Evolutionary conservation across 2,797 vertebrate species (phyloP).

Genomic region (Pseudotriccus pelzelni): DNA sequence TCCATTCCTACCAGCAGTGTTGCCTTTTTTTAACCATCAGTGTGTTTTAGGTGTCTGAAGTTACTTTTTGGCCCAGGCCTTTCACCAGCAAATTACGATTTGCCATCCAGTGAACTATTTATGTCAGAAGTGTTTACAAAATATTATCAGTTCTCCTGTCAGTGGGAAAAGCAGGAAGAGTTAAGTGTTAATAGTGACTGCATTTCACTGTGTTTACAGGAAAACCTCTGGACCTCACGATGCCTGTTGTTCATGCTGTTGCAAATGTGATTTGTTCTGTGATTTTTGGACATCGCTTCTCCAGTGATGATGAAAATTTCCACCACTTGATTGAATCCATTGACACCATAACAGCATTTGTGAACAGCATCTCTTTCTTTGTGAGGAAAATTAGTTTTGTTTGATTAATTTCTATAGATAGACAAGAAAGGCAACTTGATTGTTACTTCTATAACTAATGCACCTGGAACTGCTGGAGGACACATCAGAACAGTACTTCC

Average conservation of each 20-base stretch:
- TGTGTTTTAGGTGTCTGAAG: not conserved
- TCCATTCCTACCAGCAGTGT: not conserved
- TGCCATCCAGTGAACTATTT: not conserved
- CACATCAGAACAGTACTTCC: not conserved
- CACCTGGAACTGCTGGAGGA: not conserved
- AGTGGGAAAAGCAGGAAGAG: not conserved
- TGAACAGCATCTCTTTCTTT: not conserved
- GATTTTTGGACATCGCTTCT: slow-evolving; percentile 43
- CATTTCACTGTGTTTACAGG: slow-evolving; percentile 10
- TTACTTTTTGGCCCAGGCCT: not conserved
- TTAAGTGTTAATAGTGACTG: not conserved
- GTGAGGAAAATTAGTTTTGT: not conserved
- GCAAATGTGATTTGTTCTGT: slow-evolving; percentile 37
- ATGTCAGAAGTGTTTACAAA: not conserved
- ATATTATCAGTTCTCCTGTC: not conserved
- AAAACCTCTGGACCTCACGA: slow-evolving; percentile 16
- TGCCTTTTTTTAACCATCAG: not conserved
- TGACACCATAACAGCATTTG: not conserved
- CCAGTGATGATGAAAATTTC: slow-evolving; percentile 36
- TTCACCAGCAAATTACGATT: not conserved
- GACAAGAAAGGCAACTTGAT: not conserved
- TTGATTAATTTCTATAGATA: not conserved
- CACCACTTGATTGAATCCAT: not conserved
- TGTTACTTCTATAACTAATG: not conserved
- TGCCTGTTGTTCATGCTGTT: not conserved